phyloP scores from a whole-genome alignment of 2,113 vertebrate genomes.

The Nematolebias whitei region DNA sequence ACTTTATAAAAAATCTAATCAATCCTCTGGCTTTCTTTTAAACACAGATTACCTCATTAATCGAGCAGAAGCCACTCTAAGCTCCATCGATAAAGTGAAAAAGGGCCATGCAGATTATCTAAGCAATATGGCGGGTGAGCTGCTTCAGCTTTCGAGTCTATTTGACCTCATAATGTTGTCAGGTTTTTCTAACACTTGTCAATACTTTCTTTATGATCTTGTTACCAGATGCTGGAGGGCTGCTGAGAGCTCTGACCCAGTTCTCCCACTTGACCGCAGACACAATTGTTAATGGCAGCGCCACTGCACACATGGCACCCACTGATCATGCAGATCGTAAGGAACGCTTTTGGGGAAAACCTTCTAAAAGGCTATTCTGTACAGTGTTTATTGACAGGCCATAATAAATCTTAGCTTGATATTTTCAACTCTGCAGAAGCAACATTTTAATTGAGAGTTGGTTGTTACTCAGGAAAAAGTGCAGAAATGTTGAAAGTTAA shows the following conservation, averaged over 20 bases:
- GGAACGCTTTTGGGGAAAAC: slow-evolving; percentile 40
- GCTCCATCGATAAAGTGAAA: slow-evolving; percentile 83
- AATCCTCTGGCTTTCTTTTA: slow-evolving; percentile 24
- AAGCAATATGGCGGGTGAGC: slow-evolving; percentile 84
- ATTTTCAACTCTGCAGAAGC: not conserved
- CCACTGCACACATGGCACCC: slow-evolving; percentile 92
- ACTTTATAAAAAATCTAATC: not conserved
- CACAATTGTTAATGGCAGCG: slow-evolving; percentile 88
- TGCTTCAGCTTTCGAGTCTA: not conserved
- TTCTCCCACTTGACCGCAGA: slow-evolving; percentile 90
- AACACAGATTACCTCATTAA: slow-evolving; percentile 91
- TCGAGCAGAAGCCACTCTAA: slow-evolving; percentile 86
- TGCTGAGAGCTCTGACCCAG: slow-evolving; percentile 88
- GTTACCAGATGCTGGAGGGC: slow-evolving; percentile 83
- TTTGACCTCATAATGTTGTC: not conserved
- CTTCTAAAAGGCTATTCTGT: not conserved
- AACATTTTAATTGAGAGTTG: not conserved
- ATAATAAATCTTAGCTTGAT: not conserved
- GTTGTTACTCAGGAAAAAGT: not conserved
- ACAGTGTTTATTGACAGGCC: not conserved
- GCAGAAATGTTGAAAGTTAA: not conserved
- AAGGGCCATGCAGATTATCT: slow-evolving; percentile 86
- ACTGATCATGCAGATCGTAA: slow-evolving; percentile 92
- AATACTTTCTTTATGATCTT: slow-evolving; percentile 23
- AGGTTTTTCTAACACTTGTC: slow-evolving; percentile 5